These are phyloP conservation scores for Drosophila setosimentum DNA, from an alignment of 2,888 invertebrate genomes.

Conservation along the genomic window DNA sequence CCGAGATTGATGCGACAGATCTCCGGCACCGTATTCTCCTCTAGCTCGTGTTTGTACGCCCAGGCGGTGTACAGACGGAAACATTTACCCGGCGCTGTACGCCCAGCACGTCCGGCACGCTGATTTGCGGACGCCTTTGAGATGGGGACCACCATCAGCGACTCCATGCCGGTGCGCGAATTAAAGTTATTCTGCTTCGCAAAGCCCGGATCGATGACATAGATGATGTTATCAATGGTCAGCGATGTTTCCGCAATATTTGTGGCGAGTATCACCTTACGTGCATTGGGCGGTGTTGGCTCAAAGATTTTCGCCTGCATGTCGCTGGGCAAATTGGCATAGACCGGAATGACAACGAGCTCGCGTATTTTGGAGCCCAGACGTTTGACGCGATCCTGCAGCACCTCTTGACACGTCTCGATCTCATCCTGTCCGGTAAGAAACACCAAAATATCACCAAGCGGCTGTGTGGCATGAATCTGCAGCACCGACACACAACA, in stretches of 20 bases:
- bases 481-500: slow-evolving; percentile 98
- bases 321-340: slow-evolving; percentile 99
- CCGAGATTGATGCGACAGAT: slow-evolving; percentile 98
- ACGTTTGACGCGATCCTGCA: slow-evolving; percentile 95
- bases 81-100: slow-evolving; percentile 99
- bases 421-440: slow-evolving; percentile 97
- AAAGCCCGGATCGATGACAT: slow-evolving; percentile 99
- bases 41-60: slow-evolving; percentile 99
- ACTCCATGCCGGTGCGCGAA: slow-evolving; percentile 99
- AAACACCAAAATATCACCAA: slow-evolving; percentile 98
- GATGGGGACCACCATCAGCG: slow-evolving; percentile 98
- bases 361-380: slow-evolving; percentile 97
- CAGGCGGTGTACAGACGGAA: slow-evolving; percentile 99
- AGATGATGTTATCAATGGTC: slow-evolving; percentile 99
- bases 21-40: slow-evolving; percentile 99
- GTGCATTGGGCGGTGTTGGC: slow-evolving; percentile 97
- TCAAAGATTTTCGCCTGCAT: slow-evolving; percentile 99
- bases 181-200: slow-evolving; percentile 99
- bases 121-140: slow-evolving; percentile 99
- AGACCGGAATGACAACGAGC: slow-evolving; percentile 96
- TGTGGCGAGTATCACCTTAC: slow-evolving; percentile 98
- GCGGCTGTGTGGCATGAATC: slow-evolving; percentile 98
- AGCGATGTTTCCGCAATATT: slow-evolving; percentile 99
- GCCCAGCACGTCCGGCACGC: slow-evolving; percentile 97
- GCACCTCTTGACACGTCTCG: slow-evolving; percentile 94